Percentiles rank a stretch among this genome's conserved stretches.
Conservation (phyloP, 2,113 vertebrate genomes). For the Bostrychus sinensis region DNA sequence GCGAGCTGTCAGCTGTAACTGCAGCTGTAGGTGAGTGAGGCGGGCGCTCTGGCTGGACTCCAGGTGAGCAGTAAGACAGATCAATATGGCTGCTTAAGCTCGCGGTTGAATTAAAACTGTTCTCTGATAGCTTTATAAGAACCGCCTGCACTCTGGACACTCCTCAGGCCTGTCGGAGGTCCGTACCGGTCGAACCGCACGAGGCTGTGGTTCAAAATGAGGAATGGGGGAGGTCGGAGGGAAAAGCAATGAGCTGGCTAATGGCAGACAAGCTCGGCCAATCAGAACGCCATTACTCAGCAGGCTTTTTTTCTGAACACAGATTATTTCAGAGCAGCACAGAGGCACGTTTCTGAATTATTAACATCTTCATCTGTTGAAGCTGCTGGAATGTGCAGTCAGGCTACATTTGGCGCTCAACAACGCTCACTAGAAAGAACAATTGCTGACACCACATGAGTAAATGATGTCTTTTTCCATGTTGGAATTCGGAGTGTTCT, state of each 20-base stretch:
- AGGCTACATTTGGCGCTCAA: constrained; percentile 44
- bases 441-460: not conserved
- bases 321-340: no score
- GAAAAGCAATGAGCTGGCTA: constrained; percentile 69
- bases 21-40: not conserved
- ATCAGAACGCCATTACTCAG: constrained; percentile 72
- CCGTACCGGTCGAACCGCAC: constrained; percentile 44
- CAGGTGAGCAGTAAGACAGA: constrained; percentile 55
- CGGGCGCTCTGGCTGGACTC: constrained; percentile 41
- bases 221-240: constrained; percentile 55
- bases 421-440: constrained; percentile 35
- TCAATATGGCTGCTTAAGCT: constrained; percentile 66
- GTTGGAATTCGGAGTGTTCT: no score
- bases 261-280: constrained; percentile 65
- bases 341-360: constrained; percentile 57
- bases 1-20: constrained; percentile 2
- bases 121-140: constrained; percentile 71
- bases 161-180: constrained; percentile 52
- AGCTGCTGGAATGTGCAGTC: no score
- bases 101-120: constrained; percentile 75
- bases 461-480: not conserved
- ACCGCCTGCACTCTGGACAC: constrained; percentile 63
- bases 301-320: constrained; percentile 35
- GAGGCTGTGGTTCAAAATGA: constrained; percentile 68
- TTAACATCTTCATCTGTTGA: no score